Base-by-base conservation (phyloP, 2,797 vertebrate genomes). In the Limosa lapponica region DNA sequence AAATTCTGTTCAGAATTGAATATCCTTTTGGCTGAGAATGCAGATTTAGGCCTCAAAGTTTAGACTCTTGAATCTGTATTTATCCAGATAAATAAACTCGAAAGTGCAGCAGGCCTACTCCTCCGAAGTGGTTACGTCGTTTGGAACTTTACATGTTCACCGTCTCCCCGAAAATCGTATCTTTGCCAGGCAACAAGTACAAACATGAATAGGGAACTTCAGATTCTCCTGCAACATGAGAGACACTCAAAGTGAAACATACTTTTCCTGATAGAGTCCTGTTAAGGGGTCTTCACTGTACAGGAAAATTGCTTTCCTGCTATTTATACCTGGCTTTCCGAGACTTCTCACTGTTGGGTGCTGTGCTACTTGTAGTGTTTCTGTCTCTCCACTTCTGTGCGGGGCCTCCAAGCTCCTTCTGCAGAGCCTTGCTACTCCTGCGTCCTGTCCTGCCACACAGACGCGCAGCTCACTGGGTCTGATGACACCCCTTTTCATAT, bases 1-100 rank as follows among this genome's bases (percentile, higher is more conserved):
- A 51, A 39, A 66, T 86, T 81, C 59, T 90, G 14, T 74, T 91
- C 41, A 70, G 51, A 80, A 39, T 49, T 69, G 5, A 91, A 24
- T 57, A 59, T 49, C 37, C 44, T 69, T 92, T 78, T 80, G 43
- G 32, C 30, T 54, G 57, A 82, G 58, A 71, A 84, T 44, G 41
- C 16, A 82, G 18, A 39, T 58, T 30, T 82, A 5, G 34, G 43
- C 41, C 37, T 75, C 3, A 1, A 74, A 59, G 37, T 75, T 72
- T 72, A 71, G 62, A 28, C 37, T 75, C 24, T 49, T 2, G 2
- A 65, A 61, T 65, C 27, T 46, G 30, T 51, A 61, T 85, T 79
- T 83, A 39, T 51, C 27, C 30, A 72, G 44, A 61, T 57, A 71
- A 73, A 83, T 51, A 62, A 89, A 64, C 39, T 57, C 24, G 37